These are phyloP conservation scores for Oscheius sp. DNA, from an alignment of 1,140 invertebrate genomes.

Conservation along the genomic window DNA sequence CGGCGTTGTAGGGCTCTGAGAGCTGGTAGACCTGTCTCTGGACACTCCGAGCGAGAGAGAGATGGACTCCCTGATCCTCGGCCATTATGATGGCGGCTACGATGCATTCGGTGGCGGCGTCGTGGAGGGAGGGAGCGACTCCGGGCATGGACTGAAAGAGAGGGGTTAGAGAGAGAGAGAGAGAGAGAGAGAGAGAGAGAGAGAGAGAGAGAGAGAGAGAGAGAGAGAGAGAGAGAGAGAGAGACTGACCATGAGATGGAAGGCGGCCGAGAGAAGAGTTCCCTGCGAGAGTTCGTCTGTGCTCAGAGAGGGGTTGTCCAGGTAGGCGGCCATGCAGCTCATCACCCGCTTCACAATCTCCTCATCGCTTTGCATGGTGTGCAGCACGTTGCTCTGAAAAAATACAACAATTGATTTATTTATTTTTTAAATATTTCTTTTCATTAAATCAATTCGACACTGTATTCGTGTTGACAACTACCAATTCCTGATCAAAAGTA, in stretches of 20 bases:
- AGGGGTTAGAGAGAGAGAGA: background rate
- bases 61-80: constrained; percentile 70
- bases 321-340: constrained; percentile 6
- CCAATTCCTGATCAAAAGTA: no score
- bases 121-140: constrained; percentile 74
- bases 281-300: constrained; percentile 4
- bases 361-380: constrained; percentile 4
- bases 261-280: background rate
- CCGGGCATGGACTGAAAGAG: constrained; percentile 48
- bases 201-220: no score
- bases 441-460: background rate
- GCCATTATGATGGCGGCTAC: constrained; percentile 71
- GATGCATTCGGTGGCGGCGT: constrained; percentile 84
- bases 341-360: constrained; percentile 27
- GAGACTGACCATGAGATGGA: constrained; percentile 13
- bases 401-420: background rate
- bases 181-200: no score
- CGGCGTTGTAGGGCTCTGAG: constrained; percentile 81
- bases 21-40: constrained; percentile 78
- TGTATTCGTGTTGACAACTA: no score
- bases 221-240: no score
- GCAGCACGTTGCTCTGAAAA: constrained; percentile 11
- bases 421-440: background rate
- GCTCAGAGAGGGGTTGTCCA: constrained; percentile 3
- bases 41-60: constrained; percentile 73